phyloP scores from a whole-genome alignment of 1,140 invertebrate genomes.

The Rhizoglyphus robini region DNA sequence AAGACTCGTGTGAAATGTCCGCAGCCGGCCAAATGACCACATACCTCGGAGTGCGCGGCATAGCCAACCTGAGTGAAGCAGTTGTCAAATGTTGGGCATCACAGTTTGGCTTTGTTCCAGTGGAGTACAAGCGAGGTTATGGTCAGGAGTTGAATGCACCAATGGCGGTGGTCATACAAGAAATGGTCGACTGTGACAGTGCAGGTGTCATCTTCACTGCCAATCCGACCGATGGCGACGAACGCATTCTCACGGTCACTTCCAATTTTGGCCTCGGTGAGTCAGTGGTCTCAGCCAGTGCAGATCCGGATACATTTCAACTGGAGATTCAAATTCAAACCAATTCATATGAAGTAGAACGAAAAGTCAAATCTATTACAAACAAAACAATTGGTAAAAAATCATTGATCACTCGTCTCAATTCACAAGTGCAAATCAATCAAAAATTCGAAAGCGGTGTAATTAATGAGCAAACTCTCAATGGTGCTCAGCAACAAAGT shows the following conservation, averaged over 20 bases:
- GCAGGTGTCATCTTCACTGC: slow-evolving; percentile 67
- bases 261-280: slow-evolving; percentile 69
- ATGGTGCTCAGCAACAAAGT: slow-evolving; percentile 10
- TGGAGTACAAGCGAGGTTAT: slow-evolving; percentile 52
- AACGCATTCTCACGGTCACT: slow-evolving; percentile 50
- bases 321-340: slow-evolving; percentile 30
- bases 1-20: slow-evolving; percentile 59
- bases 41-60: slow-evolving; percentile 46
- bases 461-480: neutral
- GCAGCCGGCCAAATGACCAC: slow-evolving; percentile 73
- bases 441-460: neutral
- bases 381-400: slow-evolving; percentile 11
- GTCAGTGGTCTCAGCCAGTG: slow-evolving; percentile 52
- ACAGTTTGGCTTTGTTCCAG: slow-evolving; percentile 54
- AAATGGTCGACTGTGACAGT: slow-evolving; percentile 51
- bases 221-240: slow-evolving; percentile 53
- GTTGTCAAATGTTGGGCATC: slow-evolving; percentile 63
- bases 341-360: neutral
- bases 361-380: neutral
- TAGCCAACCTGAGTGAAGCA: slow-evolving; percentile 39
- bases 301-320: slow-evolving; percentile 56
- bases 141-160: slow-evolving; percentile 47
- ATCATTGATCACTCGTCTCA: neutral
- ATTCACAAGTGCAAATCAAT: neutral
- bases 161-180: slow-evolving; percentile 68